Conservation (phyloP, 2,797 vertebrate species). For the Gallinago stenura region DNA sequence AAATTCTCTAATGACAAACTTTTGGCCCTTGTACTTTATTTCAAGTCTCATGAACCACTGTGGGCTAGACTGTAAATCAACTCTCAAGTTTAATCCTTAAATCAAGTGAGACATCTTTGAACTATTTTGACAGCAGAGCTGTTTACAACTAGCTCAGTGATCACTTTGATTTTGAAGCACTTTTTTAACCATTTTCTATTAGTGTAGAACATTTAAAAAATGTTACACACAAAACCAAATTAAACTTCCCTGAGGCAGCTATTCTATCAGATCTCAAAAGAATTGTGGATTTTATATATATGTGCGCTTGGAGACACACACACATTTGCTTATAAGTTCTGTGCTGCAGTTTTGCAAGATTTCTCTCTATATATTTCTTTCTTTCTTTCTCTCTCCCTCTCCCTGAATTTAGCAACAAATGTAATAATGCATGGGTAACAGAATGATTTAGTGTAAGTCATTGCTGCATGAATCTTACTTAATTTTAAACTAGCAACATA, state of each 20-base stretch:
- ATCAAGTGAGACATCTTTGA: not conserved
- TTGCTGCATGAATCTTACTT: not conserved
- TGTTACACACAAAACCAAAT: not conserved
- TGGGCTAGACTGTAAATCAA: not conserved
- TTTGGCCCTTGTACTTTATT: not conserved
- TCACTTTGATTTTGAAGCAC: not conserved
- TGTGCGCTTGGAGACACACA: accelerated
- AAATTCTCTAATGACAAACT: not conserved
- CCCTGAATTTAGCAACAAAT: not conserved
- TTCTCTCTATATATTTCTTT: not conserved
- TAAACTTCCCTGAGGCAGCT: not conserved
- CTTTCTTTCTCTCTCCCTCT: not conserved
- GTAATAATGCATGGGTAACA: not conserved
- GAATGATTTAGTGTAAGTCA: not conserved
- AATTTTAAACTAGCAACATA: not conserved
- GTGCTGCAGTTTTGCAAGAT: not conserved
- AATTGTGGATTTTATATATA: not conserved
- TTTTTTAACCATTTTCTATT: not conserved
- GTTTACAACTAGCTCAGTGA: not conserved
- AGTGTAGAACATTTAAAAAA: not conserved
- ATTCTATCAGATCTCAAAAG: not conserved
- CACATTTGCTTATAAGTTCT: not conserved
- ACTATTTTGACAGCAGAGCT: not conserved
- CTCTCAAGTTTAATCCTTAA: not conserved
- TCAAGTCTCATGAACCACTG: not conserved